A percentile compares a stretch with the other conserved stretches of the same genome.
Evolutionary conservation across 2,797 vertebrate genomes (phyloP).

Genomic region (Pangasius sanitwongsei): DNA sequence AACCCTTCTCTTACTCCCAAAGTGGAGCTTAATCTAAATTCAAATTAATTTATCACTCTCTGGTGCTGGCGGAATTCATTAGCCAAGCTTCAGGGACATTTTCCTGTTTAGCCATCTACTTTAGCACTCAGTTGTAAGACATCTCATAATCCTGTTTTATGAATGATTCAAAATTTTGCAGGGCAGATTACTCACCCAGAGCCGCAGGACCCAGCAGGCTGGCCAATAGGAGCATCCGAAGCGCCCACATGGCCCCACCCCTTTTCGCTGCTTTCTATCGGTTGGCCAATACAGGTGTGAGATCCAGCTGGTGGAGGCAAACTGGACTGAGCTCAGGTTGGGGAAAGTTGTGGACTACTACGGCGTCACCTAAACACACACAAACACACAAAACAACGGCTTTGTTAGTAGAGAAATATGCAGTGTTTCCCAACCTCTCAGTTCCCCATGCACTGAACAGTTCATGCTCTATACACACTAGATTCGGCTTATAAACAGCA

Average conservation of each 20-base stretch:
- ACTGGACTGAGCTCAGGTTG: not conserved
- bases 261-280: conserved; percentile 37
- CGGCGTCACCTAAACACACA: conserved; percentile 32
- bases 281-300: conserved; percentile 4
- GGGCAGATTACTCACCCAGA: conserved; percentile 80
- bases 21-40: conserved; percentile 44
- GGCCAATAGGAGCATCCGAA: conserved; percentile 87
- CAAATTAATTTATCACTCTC: conserved; percentile 39
- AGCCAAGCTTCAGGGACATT: conserved; percentile 28
- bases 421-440: conserved; percentile 1
- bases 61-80: conserved; percentile 34
- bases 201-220: conserved; percentile 83
- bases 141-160: conserved; percentile 20
- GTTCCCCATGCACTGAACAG: not conserved
- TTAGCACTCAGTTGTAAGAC: conserved; percentile 12
- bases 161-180: conserved; percentile 16
- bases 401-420: conserved; percentile 4
- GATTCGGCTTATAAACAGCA: conserved; percentile 14
- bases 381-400: not conserved
- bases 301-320: not conserved
- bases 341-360: not conserved
- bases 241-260: conserved; percentile 88
- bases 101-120: conserved; percentile 11
- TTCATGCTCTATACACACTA: conserved; percentile 12
- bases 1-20: conserved; percentile 23